Conservation (phyloP, 1,140 invertebrate genomes). For the Cryptotermes secundus region DNA sequence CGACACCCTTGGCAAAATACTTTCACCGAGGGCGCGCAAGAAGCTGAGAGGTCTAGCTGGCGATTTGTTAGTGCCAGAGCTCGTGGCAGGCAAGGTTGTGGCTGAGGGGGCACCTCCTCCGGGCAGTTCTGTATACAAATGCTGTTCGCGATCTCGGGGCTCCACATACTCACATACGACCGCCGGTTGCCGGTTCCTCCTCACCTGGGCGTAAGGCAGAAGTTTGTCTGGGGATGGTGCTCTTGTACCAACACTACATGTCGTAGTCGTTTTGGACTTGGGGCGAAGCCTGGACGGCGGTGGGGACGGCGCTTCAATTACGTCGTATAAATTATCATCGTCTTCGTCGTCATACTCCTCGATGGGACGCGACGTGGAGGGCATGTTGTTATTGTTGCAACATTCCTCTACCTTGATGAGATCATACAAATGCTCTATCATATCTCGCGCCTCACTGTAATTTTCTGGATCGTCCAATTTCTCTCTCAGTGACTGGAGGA, state of each 20-base stretch:
- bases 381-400: conserved; percentile 61
- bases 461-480: conserved; percentile 70
- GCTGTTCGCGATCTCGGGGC: conserved; percentile 51
- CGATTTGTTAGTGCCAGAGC: conserved; percentile 36
- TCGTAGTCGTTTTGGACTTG: conserved; percentile 45
- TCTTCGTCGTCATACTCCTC: conserved; percentile 15
- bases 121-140: conserved; percentile 55
- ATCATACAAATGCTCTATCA: conserved; percentile 77
- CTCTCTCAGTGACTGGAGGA: conserved; percentile 65
- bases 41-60: conserved; percentile 44
- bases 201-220: conserved; percentile 44
- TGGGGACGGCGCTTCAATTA: conserved; percentile 42
- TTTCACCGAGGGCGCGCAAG: conserved; percentile 48
- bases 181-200: conserved; percentile 41
- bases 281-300: conserved; percentile 29
- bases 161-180: conserved; percentile 55
- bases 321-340: conserved; percentile 39
- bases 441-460: conserved; percentile 70
- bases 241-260: conserved; percentile 53
- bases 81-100: conserved; percentile 32
- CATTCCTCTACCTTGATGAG: conserved; percentile 73
- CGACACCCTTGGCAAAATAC: conserved; percentile 41
- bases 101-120: conserved; percentile 37
- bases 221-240: conserved; percentile 63
- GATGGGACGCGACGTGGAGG: conserved; percentile 31